Evolutionary conservation across 2,113 vertebrate species (phyloP).

Genomic region (Muscicapa adusta): DNA sequence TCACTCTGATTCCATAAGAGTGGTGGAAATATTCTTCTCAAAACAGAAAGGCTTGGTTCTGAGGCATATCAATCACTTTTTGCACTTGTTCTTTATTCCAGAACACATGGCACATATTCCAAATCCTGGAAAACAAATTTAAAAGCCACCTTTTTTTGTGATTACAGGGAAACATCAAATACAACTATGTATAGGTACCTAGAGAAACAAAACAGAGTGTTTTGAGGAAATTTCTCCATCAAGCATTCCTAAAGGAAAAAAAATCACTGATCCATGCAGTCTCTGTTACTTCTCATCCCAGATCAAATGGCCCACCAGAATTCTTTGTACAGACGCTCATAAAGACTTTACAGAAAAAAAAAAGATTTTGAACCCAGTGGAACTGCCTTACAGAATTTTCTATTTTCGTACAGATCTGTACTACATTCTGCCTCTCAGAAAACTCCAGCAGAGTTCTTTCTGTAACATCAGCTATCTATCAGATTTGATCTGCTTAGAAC

Average conservation of each 20-base stretch:
- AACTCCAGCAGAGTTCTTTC: constrained; percentile 53
- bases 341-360: constrained; percentile 5
- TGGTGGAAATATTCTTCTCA: not conserved
- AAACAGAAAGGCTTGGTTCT: not conserved
- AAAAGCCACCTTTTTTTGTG: not conserved
- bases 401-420: not conserved
- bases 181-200: not conserved
- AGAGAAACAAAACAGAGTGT: not conserved
- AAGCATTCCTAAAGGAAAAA: not conserved
- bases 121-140: not conserved
- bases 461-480: constrained; percentile 29
- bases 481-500: constrained; percentile 46
- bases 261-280: not conserved
- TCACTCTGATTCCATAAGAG: not conserved
- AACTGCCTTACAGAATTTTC: constrained; percentile 26
- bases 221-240: not conserved
- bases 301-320: constrained; percentile 31
- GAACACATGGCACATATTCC: not conserved
- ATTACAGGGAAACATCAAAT: not conserved
- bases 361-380: not conserved
- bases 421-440: constrained; percentile 10
- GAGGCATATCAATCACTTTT: not conserved
- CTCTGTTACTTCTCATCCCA: constrained; percentile 6
- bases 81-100: not conserved
- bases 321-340: constrained; percentile 28